Base-by-base conservation (phyloP, 2,888 invertebrate species). In the Ligdia adustata region DNA sequence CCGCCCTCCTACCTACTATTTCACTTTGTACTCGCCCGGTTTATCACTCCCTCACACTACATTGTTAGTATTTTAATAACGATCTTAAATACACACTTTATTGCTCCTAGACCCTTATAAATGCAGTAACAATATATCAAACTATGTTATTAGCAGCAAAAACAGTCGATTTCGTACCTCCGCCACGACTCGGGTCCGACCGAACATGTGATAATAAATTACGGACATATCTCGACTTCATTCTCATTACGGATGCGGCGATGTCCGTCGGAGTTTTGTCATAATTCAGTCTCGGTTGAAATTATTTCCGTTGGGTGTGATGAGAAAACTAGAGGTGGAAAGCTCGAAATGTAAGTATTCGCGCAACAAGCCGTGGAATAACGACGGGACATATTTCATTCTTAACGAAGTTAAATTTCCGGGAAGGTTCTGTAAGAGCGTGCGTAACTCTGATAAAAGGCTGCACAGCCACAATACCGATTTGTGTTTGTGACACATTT, bases 341-440 rank as follows among this genome's bases (percentile, higher is more conserved):
- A 83, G 76, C 83, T 82, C 76, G 75, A 79, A 82, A 84, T 83
- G 87, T 85, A 87, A 85, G 85, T 83, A 79, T 85, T 82, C 83
- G 83, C 78, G 85, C 84, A 88, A 87, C 88, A 87, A 87, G 82
- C 85, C 85, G 81, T 81, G 80, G 83, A 81, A 81, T 87, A 87
- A 87, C 88, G 88, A 79, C 77, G 81, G 81, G 81, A 77, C 85
- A 88, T 89, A 88, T 88, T 88, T 89, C 88, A 88, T 87, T 86
- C 88, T 88, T 89, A 88, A 88, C 87, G 86, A 89, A 88, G 86
- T 88, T 85, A 88, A 88, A 88, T 89, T 89, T 89, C 86, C 88
- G 84, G 83, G 75, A 76, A 76, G 80, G 79, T 75, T 79, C 82
- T 81, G 77, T 79, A 79, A 78, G 81, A 82, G 85, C 82, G 86